These are phyloP conservation scores for Melieria crassipennis DNA, from an alignment of 2,888 invertebrate species.

Conservation along the genomic window DNA sequence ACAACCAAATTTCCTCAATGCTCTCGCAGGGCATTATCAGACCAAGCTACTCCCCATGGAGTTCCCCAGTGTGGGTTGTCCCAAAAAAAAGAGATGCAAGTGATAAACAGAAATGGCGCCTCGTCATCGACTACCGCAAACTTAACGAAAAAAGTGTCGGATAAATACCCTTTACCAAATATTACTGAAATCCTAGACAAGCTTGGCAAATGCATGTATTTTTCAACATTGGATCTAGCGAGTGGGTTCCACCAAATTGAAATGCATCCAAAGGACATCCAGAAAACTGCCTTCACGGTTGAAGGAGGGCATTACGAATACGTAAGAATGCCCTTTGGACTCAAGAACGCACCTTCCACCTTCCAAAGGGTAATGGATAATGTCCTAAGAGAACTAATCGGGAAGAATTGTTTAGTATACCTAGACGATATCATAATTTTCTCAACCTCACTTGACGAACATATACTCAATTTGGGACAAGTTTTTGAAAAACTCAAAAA, in stretches of 20 bases:
- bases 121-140: conserved; percentile 27
- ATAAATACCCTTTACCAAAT: background rate
- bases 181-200: too few species aligned
- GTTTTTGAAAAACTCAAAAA: too few species aligned
- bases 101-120: conserved; percentile 21
- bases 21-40: conserved; percentile 14
- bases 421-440: background rate
- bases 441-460: background rate
- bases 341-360: background rate
- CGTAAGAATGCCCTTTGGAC: background rate
- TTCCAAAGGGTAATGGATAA: background rate
- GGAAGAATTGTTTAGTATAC: background rate
- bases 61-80: conserved; percentile 12
- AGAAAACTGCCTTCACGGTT: background rate
- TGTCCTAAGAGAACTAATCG: background rate
- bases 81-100: conserved; percentile 22
- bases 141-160: conserved; percentile 17
- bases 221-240: conserved; percentile 1
- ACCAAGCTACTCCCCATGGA: conserved; percentile 17
- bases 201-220: background rate
- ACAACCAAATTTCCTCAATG: conserved; percentile 24
- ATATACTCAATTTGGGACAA: background rate
- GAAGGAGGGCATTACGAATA: background rate
- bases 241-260: background rate
- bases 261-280: background rate